Base-by-base conservation (phyloP, 2,113 vertebrate genomes). In the Desmodus rotundus region DNA sequence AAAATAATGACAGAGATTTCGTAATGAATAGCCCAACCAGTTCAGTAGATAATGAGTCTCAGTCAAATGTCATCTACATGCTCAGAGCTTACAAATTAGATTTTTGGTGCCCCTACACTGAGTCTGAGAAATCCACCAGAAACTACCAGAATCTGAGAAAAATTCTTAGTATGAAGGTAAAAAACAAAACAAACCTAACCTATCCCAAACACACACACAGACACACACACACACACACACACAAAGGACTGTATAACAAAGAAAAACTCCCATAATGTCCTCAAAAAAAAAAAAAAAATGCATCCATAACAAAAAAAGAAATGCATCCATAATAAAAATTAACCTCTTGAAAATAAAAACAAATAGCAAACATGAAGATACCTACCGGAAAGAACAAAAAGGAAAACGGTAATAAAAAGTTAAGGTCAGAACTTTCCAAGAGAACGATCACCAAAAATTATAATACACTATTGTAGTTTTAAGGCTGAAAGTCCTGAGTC, bases 311-410 rank as follows among this genome's bases (percentile, higher is more conserved):
- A 47, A 47, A 10, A 82, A 54, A 81, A 76, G 3, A 85, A 89
- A 85, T 12, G 9, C 2, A 65, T 26, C 67, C 41, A 74, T 36
- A 73, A 47, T 85, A 91, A 45, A 90, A 92, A 92, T 65, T 74
- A 94, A 93, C 7, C 33, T 72, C 24, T 72, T 82, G 22, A 91
- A 92, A 93, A 86, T 85, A 63, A 91, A 95, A 78, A 45, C 10
- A 50, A 17, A 85, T 0, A 61, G 31, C 8, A 85, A 91, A 58
- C 15, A 80, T n/a, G 10, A 38, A 43, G 41, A 72, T 88, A 93
- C 43, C 43, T 81, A 93, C 12, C 14, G 93, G 33, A 74, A 95
- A 91, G 78, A 2, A 72, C 2, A 80, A 58, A 80, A 67, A n/a
- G 16, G 0, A 89, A 89, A 87, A 15, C 41, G 87, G 54, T 20